Base-by-base conservation (phyloP, 2,113 vertebrate species). In the Hypomesus transpacificus region DNA sequence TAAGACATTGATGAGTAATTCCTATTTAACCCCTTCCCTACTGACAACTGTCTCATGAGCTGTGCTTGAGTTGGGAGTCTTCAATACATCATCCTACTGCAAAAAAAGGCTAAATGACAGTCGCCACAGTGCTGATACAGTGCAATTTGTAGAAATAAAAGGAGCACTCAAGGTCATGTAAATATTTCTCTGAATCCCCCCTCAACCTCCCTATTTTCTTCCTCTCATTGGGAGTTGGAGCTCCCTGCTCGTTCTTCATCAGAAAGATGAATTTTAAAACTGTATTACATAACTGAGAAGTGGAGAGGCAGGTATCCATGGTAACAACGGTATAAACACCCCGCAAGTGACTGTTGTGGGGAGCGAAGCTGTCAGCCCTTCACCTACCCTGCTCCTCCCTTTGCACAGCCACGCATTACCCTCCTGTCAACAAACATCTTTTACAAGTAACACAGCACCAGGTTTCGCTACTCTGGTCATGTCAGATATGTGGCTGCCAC, bases 291-390 rank as follows among this genome's bases (percentile, higher is more conserved):
- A 87, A 87, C 39, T 13, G 39, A 59, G 75, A 79, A 50, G 78
- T 17, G 39, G 70, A 71, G 67, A 65, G 77, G 50, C 70, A 67
- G 17, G 68, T 87, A 75, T 59, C 85, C 80, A 79, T 85, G 52
- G 86, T 63, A 87, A 80, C 85, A 57, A 69, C 63, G 65, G 77
- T 39, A 83, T 79, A 85, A 86, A 85, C 82, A 82, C 66, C 78
- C 63, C 9, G 17, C 9, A 34, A 46, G 17, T 34, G 31, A 34
- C 31, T n/a, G 66, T 73, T 67, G 69, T 74, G 67, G 71, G 64
- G 69, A 70, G 66, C 18, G 56, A 75, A 62, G 75, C 73, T 68
- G 77, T 13, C 67, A 73, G 78, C 63, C 70, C 53, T 31, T 69
- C 70, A 46, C 26, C 70, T 69, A 58, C 54, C 60, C 28, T 66